These are phyloP conservation scores for Tenodera sinensis DNA, from an alignment of 2,888 invertebrate genomes.

Conservation along the genomic window DNA sequence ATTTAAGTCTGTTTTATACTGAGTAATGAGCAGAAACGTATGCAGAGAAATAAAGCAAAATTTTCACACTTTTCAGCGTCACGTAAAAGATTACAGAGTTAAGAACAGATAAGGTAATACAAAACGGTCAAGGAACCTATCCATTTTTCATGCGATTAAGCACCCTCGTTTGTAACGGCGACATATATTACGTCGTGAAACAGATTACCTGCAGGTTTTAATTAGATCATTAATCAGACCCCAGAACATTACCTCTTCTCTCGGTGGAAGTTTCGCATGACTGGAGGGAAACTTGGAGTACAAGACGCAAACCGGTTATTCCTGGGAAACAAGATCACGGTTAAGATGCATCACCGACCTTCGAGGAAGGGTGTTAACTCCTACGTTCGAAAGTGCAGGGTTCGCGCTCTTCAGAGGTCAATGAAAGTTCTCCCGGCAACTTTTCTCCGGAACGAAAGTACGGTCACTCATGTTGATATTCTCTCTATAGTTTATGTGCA, in stretches of 20 bases:
- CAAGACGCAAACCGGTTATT: neutral
- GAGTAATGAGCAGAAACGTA: too few relatives aligned
- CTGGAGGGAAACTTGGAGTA: neutral
- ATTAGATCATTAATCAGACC: neutral
- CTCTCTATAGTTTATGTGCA: too few relatives aligned
- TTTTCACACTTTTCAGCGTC: too few relatives aligned
- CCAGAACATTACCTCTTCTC: neutral
- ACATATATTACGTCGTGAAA: neutral
- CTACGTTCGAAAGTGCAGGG: neutral
- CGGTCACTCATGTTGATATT: too few relatives aligned
- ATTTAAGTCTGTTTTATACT: too few relatives aligned
- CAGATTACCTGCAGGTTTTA: neutral
- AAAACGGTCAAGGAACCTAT: neutral
- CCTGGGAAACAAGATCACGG: neutral
- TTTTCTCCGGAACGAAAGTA: neutral
- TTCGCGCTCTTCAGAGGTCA: neutral
- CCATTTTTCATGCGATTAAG: neutral
- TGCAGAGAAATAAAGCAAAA: too few relatives aligned
- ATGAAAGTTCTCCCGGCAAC: neutral
- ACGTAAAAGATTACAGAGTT: neutral
- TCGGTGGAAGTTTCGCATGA: neutral
- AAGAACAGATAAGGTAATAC: neutral
- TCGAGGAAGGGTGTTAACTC: neutral
- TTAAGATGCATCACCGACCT: neutral
- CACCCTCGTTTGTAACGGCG: neutral